These are phyloP conservation scores for Microplitis mediator DNA, from an alignment of 1,140 invertebrate species.

Conservation along the genomic window DNA sequence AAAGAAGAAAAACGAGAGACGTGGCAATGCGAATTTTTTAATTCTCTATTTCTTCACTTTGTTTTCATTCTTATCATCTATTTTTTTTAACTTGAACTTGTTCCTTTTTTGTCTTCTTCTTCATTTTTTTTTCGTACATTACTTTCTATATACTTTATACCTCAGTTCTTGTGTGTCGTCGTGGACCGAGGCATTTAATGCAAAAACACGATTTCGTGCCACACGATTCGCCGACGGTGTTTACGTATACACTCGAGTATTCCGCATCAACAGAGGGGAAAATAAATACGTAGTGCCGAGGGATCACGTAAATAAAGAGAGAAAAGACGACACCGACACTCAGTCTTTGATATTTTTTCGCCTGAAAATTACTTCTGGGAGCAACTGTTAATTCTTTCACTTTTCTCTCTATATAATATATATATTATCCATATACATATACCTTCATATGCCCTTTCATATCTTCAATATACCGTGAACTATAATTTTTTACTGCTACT, in stretches of 20 bases:
- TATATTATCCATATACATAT: too few species aligned
- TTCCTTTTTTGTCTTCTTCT: constrained; percentile 6
- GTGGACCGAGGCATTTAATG: constrained; percentile 20
- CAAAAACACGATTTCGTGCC: constrained; percentile 21
- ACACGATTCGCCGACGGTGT: background rate
- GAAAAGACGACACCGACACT: background rate
- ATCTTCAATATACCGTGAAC: background rate
- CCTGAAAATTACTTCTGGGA: constrained; percentile 2
- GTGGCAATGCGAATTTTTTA: constrained; percentile 30
- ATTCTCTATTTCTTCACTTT: constrained; percentile 13
- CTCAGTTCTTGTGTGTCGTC: constrained; percentile 6
- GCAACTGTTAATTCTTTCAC: constrained; percentile 6
- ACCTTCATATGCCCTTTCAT: too few species aligned
- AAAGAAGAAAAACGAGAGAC: constrained; percentile 31
- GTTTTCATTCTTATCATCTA: constrained; percentile 5
- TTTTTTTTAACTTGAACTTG: background rate
- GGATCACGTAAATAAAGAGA: constrained; percentile 11
- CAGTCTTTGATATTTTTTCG: background rate
- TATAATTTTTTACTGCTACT: background rate
- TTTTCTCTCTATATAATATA: background rate
- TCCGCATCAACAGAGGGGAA: background rate
- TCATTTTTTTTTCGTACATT: constrained; percentile 8
- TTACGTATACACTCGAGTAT: constrained; percentile 8
- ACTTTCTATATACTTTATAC: background rate
- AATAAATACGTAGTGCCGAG: constrained; percentile 1